Base-by-base conservation (phyloP, 2,113 vertebrate genomes). In the Eonycteris spelaea region DNA sequence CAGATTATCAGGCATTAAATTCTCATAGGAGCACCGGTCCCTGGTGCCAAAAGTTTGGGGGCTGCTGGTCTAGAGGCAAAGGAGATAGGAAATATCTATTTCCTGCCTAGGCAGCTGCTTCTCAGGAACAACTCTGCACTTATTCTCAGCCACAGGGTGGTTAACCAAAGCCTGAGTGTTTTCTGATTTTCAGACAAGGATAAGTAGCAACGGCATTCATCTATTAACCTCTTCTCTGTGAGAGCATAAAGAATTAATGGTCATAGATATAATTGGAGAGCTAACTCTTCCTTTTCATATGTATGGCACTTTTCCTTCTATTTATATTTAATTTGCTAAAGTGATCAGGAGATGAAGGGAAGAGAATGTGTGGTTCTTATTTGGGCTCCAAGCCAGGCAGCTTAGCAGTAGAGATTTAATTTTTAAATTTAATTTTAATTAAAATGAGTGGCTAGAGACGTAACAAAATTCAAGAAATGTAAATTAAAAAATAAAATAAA, bases 401-500 rank as follows among this genome's bases (percentile, higher is more conserved):
- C 38, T 95, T 96, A 86, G 61, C 61, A 74, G 68, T 21, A 86
- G 16, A 35, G 78, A 91, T 57, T 96, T 94, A 91, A 97, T 75
- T 95, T 95, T 96, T 93, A 94, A 84, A 84, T 92, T 43, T 61
- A 93, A 97, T 96, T 53, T 43, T n/a, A 96, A 97, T 97, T 97
- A 95, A 97, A 97, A 97, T 57, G 79, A 83, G 18, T 92, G 15
- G 6, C 96, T 88, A 95, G 74, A 96, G 84, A 97, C 57, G 65
- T 1, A 96, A 86, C 8, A 95, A 97, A 98, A 98, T 73, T 21
- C 67, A 95, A 94, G 90, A 97, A 96, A 94, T 94, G 91, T 94
- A n/a, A 95, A 93, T 95, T 95, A 91, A 45, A 43, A 96, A 97
- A 21, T 92, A 90, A 96, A 98, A 97, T 91, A 15, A 75, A 95